phyloP scores from a whole-genome alignment of 2,113 vertebrate species.

The Picathartes gymnocephalus region DNA sequence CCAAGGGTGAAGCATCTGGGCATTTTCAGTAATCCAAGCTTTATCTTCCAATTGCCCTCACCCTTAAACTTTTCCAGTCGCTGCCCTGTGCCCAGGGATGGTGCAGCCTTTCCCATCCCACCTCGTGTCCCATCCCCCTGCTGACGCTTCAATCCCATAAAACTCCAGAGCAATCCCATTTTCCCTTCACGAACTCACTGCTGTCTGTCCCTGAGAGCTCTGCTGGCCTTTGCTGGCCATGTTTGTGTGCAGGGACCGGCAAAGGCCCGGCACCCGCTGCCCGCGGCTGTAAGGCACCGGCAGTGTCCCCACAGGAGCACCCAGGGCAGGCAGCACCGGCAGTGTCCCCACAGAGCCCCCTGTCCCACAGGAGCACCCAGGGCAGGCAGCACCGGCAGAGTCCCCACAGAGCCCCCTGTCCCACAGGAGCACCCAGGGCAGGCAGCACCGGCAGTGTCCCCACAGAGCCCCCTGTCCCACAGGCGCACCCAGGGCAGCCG shows the following conservation, averaged over 20 bases:
- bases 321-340: too few relatives aligned
- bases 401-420: too few relatives aligned
- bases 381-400: too few relatives aligned
- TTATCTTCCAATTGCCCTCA: background rate
- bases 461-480: too few relatives aligned
- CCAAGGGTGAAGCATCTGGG: background rate
- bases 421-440: too few relatives aligned
- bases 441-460: too few relatives aligned
- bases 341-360: too few relatives aligned
- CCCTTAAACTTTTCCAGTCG: background rate
- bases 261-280: background rate
- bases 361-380: too few relatives aligned
- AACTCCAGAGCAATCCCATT: background rate
- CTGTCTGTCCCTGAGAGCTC: background rate
- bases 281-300: background rate
- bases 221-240: background rate
- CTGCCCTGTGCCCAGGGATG: background rate
- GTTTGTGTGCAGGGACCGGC: rapidly evolving
- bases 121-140: rapidly evolving
- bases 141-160: background rate
- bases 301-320: too few relatives aligned
- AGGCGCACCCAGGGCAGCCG: too few relatives aligned
- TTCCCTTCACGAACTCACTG: background rate
- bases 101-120: background rate
- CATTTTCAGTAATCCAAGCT: background rate